Base-by-base conservation (phyloP, 2,888 invertebrate genomes). In the Baccha elongata region DNA sequence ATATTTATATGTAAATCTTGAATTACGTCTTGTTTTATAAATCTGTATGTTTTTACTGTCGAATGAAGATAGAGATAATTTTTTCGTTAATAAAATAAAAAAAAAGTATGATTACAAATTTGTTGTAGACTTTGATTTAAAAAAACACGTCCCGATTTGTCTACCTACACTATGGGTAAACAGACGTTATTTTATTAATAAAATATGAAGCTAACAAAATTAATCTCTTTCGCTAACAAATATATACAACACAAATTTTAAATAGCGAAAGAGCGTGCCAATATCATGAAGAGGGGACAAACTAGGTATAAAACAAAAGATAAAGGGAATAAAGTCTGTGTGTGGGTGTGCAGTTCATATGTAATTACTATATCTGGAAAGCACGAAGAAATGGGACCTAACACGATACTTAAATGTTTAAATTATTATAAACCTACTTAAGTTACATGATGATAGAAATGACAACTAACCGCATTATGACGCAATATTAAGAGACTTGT, bases 401-500 rank as follows among this genome's bases (percentile, higher is more conserved):
- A 78, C 65, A 76, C 65, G 46, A 78, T 64, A 35, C 53, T 78
- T 72, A 73, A 60, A 60, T 72, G 50, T 71, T 78, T 83, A 84
- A 84, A 79, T 84, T 65, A 79, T 46, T 37, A 32, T 78, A 68
- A 83, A 68, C 83, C 83, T 83, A 83, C 83, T 83, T 83, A 83
- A 83, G 83, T 78, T 83, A 83, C 62, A 73, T 83, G 78, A 73
- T 83, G 78, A 83, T 83, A 78, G 73, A 83, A 78, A 68, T 44
- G 68, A 73, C 76, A 73, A 50, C 78, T 78, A 78, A 69, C 74
- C 81, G 83, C 83, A 87, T 88, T 89, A 90, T 87, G 89, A 89
- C 84, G 88, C 87, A 85, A 90, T 89, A 86, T 91, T 91, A 55
- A 91, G 88, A 81, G 91, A 88, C 88, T 90, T 90, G 84, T 90